These are phyloP conservation scores for Amphibalanus amphitrite DNA, from an alignment of 1,140 invertebrate genomes.

Conservation along the genomic window DNA sequence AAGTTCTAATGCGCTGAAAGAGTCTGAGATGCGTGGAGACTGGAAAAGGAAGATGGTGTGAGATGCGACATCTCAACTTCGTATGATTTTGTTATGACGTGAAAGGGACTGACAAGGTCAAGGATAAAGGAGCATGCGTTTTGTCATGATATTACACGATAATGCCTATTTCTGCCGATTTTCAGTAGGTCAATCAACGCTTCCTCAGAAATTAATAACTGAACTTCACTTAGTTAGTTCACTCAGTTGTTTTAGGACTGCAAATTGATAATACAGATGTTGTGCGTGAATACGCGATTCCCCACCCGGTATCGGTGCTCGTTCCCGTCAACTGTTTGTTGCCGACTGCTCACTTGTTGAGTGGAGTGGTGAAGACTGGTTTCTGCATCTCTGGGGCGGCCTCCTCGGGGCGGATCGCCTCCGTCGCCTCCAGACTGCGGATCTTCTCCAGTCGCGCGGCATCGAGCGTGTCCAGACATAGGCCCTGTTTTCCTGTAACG, in stretches of 20 bases:
- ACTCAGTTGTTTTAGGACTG: not conserved
- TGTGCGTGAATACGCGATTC: not conserved
- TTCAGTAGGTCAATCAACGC: no score
- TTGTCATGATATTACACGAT: no score
- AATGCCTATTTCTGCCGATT: no score
- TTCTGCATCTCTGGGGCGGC: constrained; percentile 61
- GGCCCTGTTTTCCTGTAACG: not conserved
- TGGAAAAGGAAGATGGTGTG: not conserved
- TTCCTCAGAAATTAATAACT: no score
- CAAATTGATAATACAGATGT: no score
- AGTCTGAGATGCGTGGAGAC: no score
- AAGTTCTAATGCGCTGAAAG: no score
- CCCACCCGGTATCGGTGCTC: no score
- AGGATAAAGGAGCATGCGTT: no score
- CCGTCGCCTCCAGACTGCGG: constrained; percentile 60
- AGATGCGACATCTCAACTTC: not conserved
- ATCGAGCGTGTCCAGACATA: constrained; percentile 53
- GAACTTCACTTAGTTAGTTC: no score
- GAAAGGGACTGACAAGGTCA: no score
- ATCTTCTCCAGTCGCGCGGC: constrained; percentile 68
- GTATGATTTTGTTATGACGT: not conserved
- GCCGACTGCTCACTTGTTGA: constrained; percentile 36
- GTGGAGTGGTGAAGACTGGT: constrained; percentile 67
- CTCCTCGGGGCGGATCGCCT: constrained; percentile 46
- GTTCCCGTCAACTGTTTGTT: not conserved